Conservation (phyloP, 2,113 vertebrate genomes). For the Micronycteris hirsuta region DNA sequence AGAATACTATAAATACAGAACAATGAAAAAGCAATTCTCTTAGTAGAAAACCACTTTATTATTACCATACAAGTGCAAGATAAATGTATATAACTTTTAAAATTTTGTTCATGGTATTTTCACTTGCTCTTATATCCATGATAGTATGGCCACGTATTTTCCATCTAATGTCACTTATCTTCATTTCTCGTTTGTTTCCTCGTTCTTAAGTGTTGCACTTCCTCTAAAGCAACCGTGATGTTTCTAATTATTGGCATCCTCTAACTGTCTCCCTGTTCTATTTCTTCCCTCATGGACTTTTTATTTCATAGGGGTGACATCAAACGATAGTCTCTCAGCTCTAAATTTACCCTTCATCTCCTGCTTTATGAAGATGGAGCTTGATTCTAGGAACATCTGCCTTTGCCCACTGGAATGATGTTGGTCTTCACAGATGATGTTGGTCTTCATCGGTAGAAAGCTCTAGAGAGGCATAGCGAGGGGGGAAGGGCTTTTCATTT, state of each 20-base stretch:
- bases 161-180: background rate
- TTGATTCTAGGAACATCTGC: background rate
- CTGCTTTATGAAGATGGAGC: background rate
- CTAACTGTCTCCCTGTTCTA: background rate
- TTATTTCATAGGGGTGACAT: background rate
- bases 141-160: background rate
- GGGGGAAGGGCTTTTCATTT: background rate
- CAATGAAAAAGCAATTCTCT: background rate
- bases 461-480: background rate
- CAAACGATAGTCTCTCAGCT: background rate
- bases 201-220: background rate
- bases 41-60: background rate
- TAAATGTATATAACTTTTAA: background rate
- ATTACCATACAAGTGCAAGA: background rate
- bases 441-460: background rate
- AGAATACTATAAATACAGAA: background rate
- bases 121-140: background rate
- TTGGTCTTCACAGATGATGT: background rate
- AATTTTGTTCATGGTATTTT: background rate
- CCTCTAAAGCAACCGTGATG: background rate
- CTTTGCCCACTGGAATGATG: background rate
- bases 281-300: background rate
- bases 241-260: background rate
- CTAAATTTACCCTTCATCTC: background rate
- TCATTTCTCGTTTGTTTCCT: background rate